phyloP scores from a whole-genome alignment of 2,888 invertebrate genomes.

The Drosophila phalerata region DNA sequence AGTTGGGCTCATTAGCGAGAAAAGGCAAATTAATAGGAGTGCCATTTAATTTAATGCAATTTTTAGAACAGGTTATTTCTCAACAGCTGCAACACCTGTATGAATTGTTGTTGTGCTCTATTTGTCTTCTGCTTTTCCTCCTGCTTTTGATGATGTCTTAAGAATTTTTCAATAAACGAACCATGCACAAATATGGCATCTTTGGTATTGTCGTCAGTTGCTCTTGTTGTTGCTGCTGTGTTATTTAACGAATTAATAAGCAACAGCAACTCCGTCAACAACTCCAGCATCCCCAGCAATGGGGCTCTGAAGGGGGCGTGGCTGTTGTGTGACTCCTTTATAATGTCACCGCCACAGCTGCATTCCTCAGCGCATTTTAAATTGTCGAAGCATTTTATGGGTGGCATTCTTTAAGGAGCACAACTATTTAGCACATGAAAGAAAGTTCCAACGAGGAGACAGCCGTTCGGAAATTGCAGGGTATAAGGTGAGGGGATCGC shows the following conservation, averaged over 20 bases:
- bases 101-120: not conserved
- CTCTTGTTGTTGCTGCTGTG: constrained; percentile 19
- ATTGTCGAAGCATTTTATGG: constrained; percentile 52
- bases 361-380: constrained; percentile 46
- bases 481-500: not conserved
- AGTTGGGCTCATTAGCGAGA: constrained; percentile 43
- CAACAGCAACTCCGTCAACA: constrained; percentile 10
- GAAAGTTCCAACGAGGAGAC: constrained; percentile 1
- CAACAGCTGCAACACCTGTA: not conserved
- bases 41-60: constrained; percentile 17
- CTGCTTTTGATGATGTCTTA: constrained; percentile 35
- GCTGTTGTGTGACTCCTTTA: constrained; percentile 24
- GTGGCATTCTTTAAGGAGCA: constrained; percentile 47
- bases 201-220: constrained; percentile 4
- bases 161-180: constrained; percentile 75
- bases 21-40: constrained; percentile 6
- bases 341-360: constrained; percentile 2
- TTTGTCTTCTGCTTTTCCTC: not conserved
- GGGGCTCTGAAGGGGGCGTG: constrained; percentile 29
- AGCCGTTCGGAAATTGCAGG: constrained; percentile 1
- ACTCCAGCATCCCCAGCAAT: constrained; percentile 11
- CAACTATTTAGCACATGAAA: constrained; percentile 39
- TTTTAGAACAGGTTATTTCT: constrained; percentile 13
- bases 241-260: constrained; percentile 63
- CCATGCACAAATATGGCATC: constrained; percentile 59